Evolutionary conservation across 2,797 vertebrate species (phyloP).

Genomic region (Pseudochirops corinnae): DNA sequence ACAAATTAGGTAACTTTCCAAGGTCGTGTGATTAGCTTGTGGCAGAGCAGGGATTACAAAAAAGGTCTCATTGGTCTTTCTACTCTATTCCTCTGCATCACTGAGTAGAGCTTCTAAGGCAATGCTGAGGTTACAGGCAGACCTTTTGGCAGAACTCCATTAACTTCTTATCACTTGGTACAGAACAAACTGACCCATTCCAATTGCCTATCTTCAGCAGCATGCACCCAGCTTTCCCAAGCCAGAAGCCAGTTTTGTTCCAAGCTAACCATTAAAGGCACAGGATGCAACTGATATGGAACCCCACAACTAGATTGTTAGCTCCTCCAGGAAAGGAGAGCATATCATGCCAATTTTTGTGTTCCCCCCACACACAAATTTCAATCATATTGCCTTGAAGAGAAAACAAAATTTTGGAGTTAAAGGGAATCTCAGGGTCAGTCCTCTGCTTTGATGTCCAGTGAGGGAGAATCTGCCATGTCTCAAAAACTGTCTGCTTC

Average conservation of each 20-base stretch:
- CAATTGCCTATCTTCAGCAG: background rate
- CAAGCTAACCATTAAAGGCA: background rate
- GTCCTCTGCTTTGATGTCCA: background rate
- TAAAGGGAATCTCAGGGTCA: background rate
- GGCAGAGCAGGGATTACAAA: conserved; percentile 40
- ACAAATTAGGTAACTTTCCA: background rate
- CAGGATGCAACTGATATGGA: background rate
- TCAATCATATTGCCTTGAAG: background rate
- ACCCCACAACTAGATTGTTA: background rate
- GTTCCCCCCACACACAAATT: background rate
- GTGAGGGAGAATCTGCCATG: background rate
- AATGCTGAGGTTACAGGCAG: background rate
- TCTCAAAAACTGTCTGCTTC: background rate
- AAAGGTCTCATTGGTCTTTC: conserved; percentile 36
- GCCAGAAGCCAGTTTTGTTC: background rate
- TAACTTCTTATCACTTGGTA: conserved; percentile 3
- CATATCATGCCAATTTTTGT: background rate
- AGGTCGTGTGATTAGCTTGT: background rate
- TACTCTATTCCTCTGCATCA: background rate
- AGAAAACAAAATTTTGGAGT: background rate
- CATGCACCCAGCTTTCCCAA: background rate
- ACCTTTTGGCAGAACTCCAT: conserved; percentile 28
- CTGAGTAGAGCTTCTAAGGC: background rate
- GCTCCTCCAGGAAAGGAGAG: background rate
- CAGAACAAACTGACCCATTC: conserved; percentile 32